Base-by-base conservation (phyloP, 2,113 vertebrate genomes). In the Campylomormyrus numenius region DNA sequence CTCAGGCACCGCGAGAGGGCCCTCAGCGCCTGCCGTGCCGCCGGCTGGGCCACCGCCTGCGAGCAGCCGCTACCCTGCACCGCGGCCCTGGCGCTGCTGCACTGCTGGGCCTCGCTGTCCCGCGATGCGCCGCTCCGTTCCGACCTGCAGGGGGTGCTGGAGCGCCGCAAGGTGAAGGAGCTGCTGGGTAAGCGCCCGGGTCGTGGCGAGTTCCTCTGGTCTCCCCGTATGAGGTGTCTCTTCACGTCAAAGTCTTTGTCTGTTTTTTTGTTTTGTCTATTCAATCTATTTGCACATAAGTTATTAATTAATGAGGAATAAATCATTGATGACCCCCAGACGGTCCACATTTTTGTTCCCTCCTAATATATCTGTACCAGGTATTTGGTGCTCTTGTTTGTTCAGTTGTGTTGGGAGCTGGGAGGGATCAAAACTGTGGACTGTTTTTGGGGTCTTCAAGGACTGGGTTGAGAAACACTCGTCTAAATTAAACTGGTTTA, bases 51-150 rank as follows among this genome's bases (percentile, higher is more conserved):
- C 77, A 94, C 94, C 0, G 92, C 97, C 31, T 97, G 93, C 0
- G 92, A 95, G 21, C 91, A 93, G 0, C 53, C 95, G 1, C 94
- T 98, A 9, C 97, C 97, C 27, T 93, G 91, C 90, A 92, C 87
- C 5, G 96, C 97, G 0, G 91, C 94, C 10, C 96, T 99, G 19
- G 0, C 95, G 7, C 94, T 98, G 91, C 94, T 99, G 86, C 95
- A 96, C 13, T 96, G 95, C 90, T 99, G 98, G 98, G 96, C 97
- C 89, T 66, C 95, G 19, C 21, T 96, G 0, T 92, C 93, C 74
- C 93, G 85, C 27, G 94, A 97, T 87, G 19, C 70, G 3, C 74
- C 90, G 0, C 94, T 98, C 3, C 95, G 97, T 1, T 90, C 94
- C 48, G 95, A 93, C 31, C 89, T 99, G 89, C 96, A 95, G 66